Conservation (phyloP, 2,888 invertebrate genomes). For the Mechanitis messenoides region DNA sequence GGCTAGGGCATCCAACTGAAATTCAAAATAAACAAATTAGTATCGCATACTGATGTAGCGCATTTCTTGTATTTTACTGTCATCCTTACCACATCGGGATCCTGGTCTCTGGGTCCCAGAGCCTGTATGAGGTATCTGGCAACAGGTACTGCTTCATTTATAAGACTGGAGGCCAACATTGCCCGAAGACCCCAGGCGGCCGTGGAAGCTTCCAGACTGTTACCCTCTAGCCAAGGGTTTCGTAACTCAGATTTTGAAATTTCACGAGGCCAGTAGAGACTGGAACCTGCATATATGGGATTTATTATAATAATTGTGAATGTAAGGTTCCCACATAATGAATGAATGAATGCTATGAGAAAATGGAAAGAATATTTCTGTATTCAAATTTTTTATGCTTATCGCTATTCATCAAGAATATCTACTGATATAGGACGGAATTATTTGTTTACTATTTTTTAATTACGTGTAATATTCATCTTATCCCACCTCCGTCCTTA, state of each 20-base stretch:
- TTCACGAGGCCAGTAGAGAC: slow-evolving; percentile 62
- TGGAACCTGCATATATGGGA: slow-evolving; percentile 41
- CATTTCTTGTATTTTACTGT: background rate
- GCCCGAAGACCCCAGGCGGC: slow-evolving; percentile 92
- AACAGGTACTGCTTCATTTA: slow-evolving; percentile 57
- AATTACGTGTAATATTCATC: too few species aligned
- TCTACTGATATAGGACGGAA: too few species aligned
- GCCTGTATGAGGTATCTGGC: slow-evolving; percentile 57
- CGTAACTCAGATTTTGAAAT: slow-evolving; percentile 56
- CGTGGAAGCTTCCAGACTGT: slow-evolving; percentile 81
- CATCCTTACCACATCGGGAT: slow-evolving; percentile 59
- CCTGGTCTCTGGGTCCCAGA: slow-evolving; percentile 48
- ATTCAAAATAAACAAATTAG: slow-evolving; percentile 6
- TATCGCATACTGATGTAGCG: background rate
- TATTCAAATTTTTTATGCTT: too few species aligned
- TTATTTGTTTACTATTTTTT: too few species aligned
- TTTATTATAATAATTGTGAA: background rate
- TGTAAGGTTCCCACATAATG: background rate
- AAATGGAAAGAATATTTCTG: too few species aligned
- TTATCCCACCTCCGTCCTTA: slow-evolving; percentile 34
- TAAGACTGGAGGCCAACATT: slow-evolving; percentile 64
- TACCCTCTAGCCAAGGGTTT: slow-evolving; percentile 63
- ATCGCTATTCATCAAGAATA: too few species aligned
- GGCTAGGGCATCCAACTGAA: slow-evolving; percentile 69
- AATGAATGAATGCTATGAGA: too few species aligned